Evolutionary conservation across 2,888 invertebrate genomes (phyloP).

Genomic region (Cephus nigrinus): DNA sequence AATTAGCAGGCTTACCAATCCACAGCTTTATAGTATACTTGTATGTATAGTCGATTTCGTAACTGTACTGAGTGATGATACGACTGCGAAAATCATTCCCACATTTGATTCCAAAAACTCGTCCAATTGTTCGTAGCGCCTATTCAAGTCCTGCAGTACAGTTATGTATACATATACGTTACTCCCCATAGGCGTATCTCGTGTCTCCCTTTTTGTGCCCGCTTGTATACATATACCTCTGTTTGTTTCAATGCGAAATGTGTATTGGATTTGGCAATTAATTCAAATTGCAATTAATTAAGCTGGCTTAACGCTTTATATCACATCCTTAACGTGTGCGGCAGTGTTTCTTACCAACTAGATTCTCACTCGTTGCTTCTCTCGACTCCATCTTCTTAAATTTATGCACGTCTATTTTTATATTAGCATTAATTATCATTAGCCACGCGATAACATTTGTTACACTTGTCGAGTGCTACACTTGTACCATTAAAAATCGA

Average conservation of each 20-base stretch:
- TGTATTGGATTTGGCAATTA: not conserved
- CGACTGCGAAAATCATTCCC: not conserved
- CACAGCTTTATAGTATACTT: not conserved
- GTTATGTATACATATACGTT: not conserved
- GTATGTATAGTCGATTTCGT: not conserved
- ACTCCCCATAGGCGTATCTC: not conserved
- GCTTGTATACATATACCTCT: not conserved
- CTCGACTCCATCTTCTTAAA: not conserved
- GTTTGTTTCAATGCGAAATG: not conserved
- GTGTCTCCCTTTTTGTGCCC: not conserved
- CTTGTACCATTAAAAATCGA: not conserved
- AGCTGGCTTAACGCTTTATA: slow-evolving; percentile 51
- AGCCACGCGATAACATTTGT: not conserved
- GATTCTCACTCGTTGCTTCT: not conserved
- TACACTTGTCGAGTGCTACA: not conserved
- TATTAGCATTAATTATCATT: not conserved
- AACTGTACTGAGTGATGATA: not conserved
- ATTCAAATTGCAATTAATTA: slow-evolving; percentile 11
- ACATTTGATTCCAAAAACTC: not conserved
- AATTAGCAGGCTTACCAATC: slow-evolving; percentile 35
- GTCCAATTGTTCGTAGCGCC: not conserved
- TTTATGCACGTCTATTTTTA: not conserved
- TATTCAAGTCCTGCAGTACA: not conserved
- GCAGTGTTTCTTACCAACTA: slow-evolving; percentile 48
- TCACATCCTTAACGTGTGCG: slow-evolving; percentile 56